phyloP scores from a whole-genome alignment of 2,113 vertebrate species.

The Mustela lutreola region DNA sequence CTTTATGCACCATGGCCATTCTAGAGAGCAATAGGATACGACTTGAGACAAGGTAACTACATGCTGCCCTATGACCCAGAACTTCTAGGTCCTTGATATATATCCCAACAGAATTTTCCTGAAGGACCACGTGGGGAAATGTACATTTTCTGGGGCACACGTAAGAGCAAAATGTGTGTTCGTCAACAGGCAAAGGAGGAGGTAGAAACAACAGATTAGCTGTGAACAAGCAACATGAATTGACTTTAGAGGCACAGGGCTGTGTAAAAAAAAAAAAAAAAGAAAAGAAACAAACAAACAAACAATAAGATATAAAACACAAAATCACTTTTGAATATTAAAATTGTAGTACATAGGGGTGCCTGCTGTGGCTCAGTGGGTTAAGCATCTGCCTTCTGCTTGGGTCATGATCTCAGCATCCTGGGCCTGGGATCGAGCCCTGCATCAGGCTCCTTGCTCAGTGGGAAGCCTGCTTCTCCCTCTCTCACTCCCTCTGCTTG shows the following conservation, averaged over 20 bases:
- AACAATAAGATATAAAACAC: background rate
- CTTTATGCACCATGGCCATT: background rate
- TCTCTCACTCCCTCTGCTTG: no score
- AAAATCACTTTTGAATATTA: background rate
- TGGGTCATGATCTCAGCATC: no score
- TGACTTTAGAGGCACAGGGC: background rate
- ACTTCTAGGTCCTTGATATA: background rate
- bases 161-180: background rate
- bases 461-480: no score
- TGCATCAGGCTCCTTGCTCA: no score
- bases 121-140: background rate
- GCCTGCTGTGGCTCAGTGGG: no score
- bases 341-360: background rate
- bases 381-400: no score
- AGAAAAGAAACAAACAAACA: background rate
- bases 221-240: background rate
- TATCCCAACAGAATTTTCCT: background rate
- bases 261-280: background rate
- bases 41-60: background rate
- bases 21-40: background rate
- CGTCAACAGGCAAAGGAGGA: background rate
- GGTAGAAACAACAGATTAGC: background rate
- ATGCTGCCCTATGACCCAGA: background rate
- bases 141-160: background rate
- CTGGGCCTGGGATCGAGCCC: no score